Evolutionary conservation across 2,888 invertebrate species (phyloP), one percentile per base, ranked within the genome.

Genomic region (Oscheius sp.): DNA sequence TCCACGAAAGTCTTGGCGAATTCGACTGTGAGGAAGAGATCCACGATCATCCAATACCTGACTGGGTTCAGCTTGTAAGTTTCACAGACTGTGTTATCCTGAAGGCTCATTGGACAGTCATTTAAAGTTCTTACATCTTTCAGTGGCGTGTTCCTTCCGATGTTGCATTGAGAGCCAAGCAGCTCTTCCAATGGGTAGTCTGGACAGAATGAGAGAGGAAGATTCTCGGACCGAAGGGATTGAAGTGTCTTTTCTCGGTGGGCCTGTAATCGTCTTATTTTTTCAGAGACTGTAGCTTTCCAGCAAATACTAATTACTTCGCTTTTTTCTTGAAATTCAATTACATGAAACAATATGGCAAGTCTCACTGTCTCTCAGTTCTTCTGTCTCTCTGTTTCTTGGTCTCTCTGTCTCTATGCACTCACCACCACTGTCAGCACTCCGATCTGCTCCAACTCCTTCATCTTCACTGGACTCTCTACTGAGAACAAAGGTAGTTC

Each of bases 1-100:
- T 73, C 57, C 1, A 73, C 55, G 65, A 82, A 84, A 0, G 79
- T 78, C 59, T 84, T 84, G 21, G 81, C 82, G 53, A 82, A 84
- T 57, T 84, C 84, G 2, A 77, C 76, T 51, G 77, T 65, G 0
- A 84, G 74, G 32, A 78, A 72, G 4, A 81, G 71, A 65, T 84
- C 84, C n/a, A 75, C 74, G 13, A 81, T 74, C 84, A 84, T 84
- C 84, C 84, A 84, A 47, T 76, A 81, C 42, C 74, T 74, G 3
- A 81, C 73, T 1, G 78, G 81, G 37, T 78, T 76, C 5, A 62
- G 66, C 10, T 32, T 29, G 21, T 66, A 66, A 0, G 9, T 11
- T 51, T 50, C 32, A 11, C 51, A 32, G 4, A 42, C 7, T 5
- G 4, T 7, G 4, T 42, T 42, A 7, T 42, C 42, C 42, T 42